Evolutionary conservation across 1,140 invertebrate species (phyloP).

Genomic region (Leptonema lineaticorne): DNA sequence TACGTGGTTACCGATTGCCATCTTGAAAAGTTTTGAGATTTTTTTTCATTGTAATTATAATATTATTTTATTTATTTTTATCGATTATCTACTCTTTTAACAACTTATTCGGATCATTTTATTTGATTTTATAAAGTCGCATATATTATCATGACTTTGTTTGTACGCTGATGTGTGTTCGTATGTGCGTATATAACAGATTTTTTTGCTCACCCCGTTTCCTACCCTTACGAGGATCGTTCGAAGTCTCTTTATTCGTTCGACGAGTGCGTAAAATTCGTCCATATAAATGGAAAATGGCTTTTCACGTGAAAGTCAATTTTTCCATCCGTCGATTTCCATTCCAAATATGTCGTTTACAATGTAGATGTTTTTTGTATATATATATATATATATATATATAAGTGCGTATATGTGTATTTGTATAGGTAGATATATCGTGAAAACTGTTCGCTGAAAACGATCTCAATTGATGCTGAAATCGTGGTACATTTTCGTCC

Average conservation of each 20-base stretch:
- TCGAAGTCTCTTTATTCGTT: conserved; percentile 2
- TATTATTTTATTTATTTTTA: too few species aligned
- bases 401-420: not conserved
- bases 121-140: too few species aligned
- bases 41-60: too few species aligned
- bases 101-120: too few species aligned
- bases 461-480: not conserved
- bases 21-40: too few species aligned
- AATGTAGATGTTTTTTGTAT: not conserved
- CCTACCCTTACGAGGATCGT: not conserved
- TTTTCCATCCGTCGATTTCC: conserved; percentile 26
- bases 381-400: not conserved
- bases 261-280: conserved; percentile 17
- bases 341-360: conserved; percentile 8
- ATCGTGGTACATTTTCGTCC: not conserved
- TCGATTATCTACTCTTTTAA: too few species aligned
- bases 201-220: too few species aligned
- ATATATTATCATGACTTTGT: too few species aligned
- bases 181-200: too few species aligned
- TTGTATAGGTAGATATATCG: too few species aligned
- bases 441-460: not conserved
- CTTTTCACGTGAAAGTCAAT: conserved; percentile 22
- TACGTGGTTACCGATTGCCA: too few species aligned
- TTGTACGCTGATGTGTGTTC: too few species aligned
- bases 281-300: conserved; percentile 26